phyloP scores from a whole-genome alignment of 2,888 invertebrate species.

The Agrilus cyanescens region DNA sequence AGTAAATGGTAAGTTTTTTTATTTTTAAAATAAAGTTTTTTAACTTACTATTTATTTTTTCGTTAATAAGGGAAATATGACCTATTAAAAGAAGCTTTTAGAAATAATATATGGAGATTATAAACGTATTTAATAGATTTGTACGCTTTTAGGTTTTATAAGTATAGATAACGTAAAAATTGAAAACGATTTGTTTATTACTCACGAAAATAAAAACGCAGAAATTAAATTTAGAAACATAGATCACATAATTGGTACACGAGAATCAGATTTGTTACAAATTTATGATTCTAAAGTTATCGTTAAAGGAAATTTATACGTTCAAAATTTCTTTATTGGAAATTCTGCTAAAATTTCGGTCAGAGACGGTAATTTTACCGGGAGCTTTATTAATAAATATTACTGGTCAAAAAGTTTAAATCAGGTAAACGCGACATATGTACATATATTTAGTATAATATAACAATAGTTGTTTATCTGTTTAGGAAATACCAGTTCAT shows the following conservation, averaged over 20 bases:
- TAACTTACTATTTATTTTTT: background rate
- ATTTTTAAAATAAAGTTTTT: background rate
- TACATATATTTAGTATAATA: conserved; percentile 5
- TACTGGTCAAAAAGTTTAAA: conserved; percentile 30
- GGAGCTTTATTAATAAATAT: conserved; percentile 14
- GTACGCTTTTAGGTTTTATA: conserved; percentile 22
- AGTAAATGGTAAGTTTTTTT: conserved; percentile 17
- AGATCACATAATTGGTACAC: conserved; percentile 23
- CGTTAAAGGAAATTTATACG: conserved; percentile 26
- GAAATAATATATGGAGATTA: no score
- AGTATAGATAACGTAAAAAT: conserved; percentile 22
- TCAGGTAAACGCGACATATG: conserved; percentile 21
- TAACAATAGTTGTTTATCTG: conserved; percentile 3
- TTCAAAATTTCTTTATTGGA: conserved; percentile 22
- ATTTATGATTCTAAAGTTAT: conserved; percentile 27
- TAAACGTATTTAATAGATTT: background rate
- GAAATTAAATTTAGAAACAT: conserved; percentile 14
- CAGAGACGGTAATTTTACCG: conserved; percentile 20
- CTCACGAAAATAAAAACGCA: conserved; percentile 15
- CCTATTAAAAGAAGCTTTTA: no score
- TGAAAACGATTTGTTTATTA: conserved; percentile 19
- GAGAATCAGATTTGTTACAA: conserved; percentile 27
- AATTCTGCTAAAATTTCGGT: conserved; percentile 19
- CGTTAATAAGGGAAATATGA: no score
- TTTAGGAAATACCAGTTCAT: conserved; percentile 24